These are phyloP conservation scores for Botia kubotai DNA, from an alignment of 2,797 vertebrate genomes.

Conservation along the genomic window DNA sequence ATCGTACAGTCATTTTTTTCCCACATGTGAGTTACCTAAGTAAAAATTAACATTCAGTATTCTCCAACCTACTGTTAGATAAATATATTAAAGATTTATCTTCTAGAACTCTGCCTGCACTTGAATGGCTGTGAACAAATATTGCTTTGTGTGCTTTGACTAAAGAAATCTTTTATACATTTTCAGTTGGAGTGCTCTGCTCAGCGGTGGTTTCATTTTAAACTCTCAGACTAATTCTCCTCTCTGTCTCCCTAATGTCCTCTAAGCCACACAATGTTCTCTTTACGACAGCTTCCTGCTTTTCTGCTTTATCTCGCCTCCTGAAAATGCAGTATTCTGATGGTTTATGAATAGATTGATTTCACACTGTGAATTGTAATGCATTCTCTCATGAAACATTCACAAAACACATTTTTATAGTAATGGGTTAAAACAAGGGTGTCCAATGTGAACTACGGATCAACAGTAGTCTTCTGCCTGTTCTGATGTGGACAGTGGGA, in stretches of 20 bases:
- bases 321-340: slow-evolving; percentile 8
- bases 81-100: slow-evolving; percentile 21
- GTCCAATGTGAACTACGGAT: not conserved
- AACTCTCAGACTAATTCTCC: slow-evolving; percentile 31
- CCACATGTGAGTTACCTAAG: no score
- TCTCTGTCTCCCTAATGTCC: slow-evolving; percentile 21
- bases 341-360: slow-evolving; percentile 12
- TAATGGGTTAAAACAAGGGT: not conserved
- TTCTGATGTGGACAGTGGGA: not conserved
- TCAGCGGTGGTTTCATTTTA: slow-evolving; percentile 33
- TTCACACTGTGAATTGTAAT: slow-evolving; percentile 32
- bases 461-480: not conserved
- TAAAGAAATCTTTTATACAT: slow-evolving; percentile 37
- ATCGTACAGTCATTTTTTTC: no score
- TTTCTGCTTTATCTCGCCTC: slow-evolving; percentile 6
- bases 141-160: slow-evolving; percentile 32
- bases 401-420: not conserved
- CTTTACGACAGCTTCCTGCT: slow-evolving; percentile 15
- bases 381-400: not conserved
- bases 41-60: not conserved
- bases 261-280: slow-evolving; percentile 10
- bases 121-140: slow-evolving; percentile 27
- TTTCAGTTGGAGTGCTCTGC: slow-evolving; percentile 20
- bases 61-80: slow-evolving; percentile 7
- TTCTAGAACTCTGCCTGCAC: slow-evolving; percentile 28